These are phyloP conservation scores for Aurelia aurita complex sp. Pacific DNA, from an alignment of 30 jellyfish, hydroid and myxozoan genomes.

Conservation along the genomic window DNA sequence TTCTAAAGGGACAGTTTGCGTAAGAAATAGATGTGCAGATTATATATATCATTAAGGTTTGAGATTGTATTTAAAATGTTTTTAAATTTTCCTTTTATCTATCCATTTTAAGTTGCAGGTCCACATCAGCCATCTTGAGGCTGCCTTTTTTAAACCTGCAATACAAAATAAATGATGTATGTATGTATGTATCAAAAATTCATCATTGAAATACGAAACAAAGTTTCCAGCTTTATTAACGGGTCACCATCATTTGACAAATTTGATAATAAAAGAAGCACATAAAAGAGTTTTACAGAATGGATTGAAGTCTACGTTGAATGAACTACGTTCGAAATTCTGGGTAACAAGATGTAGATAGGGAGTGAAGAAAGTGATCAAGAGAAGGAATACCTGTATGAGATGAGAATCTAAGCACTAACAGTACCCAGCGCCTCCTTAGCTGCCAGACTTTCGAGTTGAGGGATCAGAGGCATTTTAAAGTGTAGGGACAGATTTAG, in stretches of 20 bases:
- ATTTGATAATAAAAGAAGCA: constrained; percentile 27
- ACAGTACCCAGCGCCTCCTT: constrained; percentile 51
- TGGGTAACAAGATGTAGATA: constrained; percentile 38
- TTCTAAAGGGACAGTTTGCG: too few species aligned
- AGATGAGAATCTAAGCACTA: constrained; percentile 27
- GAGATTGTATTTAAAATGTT: too few species aligned
- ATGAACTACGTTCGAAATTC: constrained; percentile 30
- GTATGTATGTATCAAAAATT: not conserved
- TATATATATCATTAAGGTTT: too few species aligned
- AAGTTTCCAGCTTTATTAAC: constrained; percentile 41
- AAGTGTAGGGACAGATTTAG: constrained; percentile 48
- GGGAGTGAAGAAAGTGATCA: constrained; percentile 2
- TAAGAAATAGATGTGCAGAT: too few species aligned
- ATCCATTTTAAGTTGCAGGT: too few species aligned
- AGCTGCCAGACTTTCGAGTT: constrained; percentile 46
- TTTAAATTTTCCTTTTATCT: too few species aligned
- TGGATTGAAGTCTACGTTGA: constrained; percentile 46
- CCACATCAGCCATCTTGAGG: too few species aligned
- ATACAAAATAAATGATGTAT: too few species aligned
- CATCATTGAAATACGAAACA: constrained; percentile 24
- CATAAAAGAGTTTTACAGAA: constrained; percentile 27
- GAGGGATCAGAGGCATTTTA: constrained; percentile 37
- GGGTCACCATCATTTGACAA: constrained; percentile 26
- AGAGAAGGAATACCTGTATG: constrained; percentile 28
- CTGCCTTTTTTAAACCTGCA: too few species aligned